These are phyloP conservation scores for Otus scops DNA, from an alignment of 2,797 vertebrate genomes.

Conservation along the genomic window DNA sequence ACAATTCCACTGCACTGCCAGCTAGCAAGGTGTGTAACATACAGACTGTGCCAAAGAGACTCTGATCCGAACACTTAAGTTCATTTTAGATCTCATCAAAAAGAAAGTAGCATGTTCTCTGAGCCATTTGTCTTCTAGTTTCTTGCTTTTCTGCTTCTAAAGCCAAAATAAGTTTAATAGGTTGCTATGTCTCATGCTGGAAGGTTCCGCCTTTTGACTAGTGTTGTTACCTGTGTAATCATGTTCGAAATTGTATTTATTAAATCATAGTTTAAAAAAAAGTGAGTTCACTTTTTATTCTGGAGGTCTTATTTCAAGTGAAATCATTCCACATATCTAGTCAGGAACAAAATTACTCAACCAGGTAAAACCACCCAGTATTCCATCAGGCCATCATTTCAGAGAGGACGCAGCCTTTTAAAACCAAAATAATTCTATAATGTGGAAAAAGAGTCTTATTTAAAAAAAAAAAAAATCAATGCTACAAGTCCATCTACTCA, in stretches of 20 bases:
- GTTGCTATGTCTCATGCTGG: background rate
- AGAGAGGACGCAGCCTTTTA: background rate
- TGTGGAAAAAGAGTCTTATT: background rate
- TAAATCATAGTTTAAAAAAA: background rate
- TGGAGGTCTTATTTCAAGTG: background rate
- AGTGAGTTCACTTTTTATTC: background rate
- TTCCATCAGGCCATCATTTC: background rate
- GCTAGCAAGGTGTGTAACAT: background rate
- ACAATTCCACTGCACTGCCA: background rate
- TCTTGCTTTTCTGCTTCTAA: background rate
- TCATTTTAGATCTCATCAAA: background rate
- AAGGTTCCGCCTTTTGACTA: background rate
- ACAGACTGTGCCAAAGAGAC: background rate
- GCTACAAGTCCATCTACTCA: background rate
- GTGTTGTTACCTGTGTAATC: background rate
- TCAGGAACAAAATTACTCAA: background rate
- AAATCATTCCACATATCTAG: background rate
- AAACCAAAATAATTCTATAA: background rate
- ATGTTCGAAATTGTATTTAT: background rate
- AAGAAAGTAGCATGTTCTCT: background rate
- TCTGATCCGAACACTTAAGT: background rate
- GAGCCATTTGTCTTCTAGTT: background rate
- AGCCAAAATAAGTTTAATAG: background rate
- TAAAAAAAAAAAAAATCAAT: fast-evolving
- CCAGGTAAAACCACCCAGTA: background rate